Conservation (phyloP, 2,113 vertebrate genomes). For the Orcinus orca region DNA sequence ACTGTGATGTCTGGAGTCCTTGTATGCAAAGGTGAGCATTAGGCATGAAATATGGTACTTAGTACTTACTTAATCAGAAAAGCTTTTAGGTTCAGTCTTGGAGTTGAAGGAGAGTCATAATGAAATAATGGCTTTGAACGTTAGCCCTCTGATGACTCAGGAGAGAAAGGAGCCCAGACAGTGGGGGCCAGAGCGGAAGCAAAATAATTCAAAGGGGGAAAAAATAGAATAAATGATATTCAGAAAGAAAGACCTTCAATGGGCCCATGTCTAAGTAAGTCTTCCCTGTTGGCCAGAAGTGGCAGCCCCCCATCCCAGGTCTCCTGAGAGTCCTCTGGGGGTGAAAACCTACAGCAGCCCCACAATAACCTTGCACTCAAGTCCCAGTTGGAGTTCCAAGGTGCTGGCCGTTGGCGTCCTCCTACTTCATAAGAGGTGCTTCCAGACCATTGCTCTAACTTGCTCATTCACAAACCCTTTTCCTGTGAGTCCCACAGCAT, state of each 20-base stretch:
- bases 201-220: not conserved
- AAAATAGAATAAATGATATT: not conserved
- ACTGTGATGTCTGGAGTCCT: not conserved
- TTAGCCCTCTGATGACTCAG: not conserved
- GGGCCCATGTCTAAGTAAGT: not conserved
- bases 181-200: not conserved
- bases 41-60: not conserved
- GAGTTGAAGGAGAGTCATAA: not conserved
- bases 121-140: constrained; percentile 21
- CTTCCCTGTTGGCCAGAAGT: not conserved
- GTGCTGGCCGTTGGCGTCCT: too few species aligned
- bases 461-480: not conserved
- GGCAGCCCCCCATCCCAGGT: not conserved
- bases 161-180: not conserved
- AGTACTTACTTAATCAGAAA: constrained; percentile 27
- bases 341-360: not conserved
- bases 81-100: not conserved
- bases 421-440: not conserved
- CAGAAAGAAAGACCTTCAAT: not conserved
- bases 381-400: not conserved
- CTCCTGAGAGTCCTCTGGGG: not conserved
- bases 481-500: not conserved
- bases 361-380: not conserved
- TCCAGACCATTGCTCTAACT: not conserved
- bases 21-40: not conserved